phyloP scores from a whole-genome alignment of 2,797 vertebrate species.

The Gambusia yucatana region DNA sequence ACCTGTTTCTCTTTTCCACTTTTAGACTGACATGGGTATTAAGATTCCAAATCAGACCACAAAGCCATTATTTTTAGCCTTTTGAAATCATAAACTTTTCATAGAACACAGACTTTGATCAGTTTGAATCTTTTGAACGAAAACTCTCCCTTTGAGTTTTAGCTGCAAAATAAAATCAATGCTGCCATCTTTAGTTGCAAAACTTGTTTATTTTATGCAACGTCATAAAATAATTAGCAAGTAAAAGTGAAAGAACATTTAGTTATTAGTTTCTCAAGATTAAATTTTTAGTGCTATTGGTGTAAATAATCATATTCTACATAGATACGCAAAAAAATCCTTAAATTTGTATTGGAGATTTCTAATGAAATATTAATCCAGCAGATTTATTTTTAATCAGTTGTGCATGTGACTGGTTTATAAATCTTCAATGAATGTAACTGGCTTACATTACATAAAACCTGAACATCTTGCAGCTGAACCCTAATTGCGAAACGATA shows the following conservation, averaged over 20 bases:
- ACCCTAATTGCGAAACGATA: conserved; percentile 34
- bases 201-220: neutral
- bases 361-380: neutral
- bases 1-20: neutral
- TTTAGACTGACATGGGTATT: neutral
- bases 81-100: neutral
- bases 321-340: neutral
- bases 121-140: neutral
- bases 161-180: neutral
- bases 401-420: neutral
- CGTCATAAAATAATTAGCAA: neutral
- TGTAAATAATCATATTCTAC: neutral
- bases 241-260: neutral
- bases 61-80: neutral
- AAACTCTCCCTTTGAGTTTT: neutral
- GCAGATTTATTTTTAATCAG: conserved; percentile 4
- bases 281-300: neutral
- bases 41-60: neutral
- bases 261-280: neutral
- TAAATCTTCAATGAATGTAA: neutral
- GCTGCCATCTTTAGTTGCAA: neutral
- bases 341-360: neutral
- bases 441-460: neutral
- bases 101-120: neutral
- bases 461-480: conserved; percentile 16